A percentile compares a stretch with the other conserved stretches of the same genome.
These are phyloP conservation scores for Prionailurus viverrinus DNA, from an alignment of 2,113 vertebrate species.

Conservation along the genomic window DNA sequence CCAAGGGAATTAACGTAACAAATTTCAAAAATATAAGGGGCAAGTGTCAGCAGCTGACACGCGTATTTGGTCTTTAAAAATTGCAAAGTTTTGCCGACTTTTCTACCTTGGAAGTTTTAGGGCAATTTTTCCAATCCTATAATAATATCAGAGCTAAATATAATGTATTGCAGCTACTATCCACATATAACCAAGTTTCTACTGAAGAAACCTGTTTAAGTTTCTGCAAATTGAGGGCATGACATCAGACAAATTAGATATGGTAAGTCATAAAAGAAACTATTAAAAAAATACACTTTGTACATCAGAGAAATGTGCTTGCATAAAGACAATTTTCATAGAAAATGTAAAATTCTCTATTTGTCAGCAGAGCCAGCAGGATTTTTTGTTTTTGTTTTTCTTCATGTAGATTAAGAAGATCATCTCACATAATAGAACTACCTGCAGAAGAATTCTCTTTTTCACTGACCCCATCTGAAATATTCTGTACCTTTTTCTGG, in stretches of 20 bases:
- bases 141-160: not conserved
- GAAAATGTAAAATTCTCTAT: slow-evolving; percentile 20
- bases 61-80: not conserved
- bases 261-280: slow-evolving; percentile 19
- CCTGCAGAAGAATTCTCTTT: not conserved
- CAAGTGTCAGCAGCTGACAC: not conserved
- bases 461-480: not conserved
- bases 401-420: not conserved
- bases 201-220: slow-evolving; percentile 10
- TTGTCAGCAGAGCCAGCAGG: not conserved
- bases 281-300: slow-evolving; percentile 15
- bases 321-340: slow-evolving; percentile 3
- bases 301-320: slow-evolving; percentile 1
- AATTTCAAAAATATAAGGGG: not conserved
- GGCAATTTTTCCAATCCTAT: not conserved
- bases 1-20: not conserved
- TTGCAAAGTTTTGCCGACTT: not conserved
- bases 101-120: not conserved
- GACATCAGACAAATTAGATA: slow-evolving; percentile 31
- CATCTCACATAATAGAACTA: not conserved
- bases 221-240: slow-evolving; percentile 53
- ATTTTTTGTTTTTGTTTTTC: not conserved
- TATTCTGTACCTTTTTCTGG: not conserved
- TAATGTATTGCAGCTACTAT: not conserved
- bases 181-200: slow-evolving; percentile 11